Base-by-base conservation (phyloP, 2,113 vertebrate genomes). In the Tragelaphus strepsiceros region DNA sequence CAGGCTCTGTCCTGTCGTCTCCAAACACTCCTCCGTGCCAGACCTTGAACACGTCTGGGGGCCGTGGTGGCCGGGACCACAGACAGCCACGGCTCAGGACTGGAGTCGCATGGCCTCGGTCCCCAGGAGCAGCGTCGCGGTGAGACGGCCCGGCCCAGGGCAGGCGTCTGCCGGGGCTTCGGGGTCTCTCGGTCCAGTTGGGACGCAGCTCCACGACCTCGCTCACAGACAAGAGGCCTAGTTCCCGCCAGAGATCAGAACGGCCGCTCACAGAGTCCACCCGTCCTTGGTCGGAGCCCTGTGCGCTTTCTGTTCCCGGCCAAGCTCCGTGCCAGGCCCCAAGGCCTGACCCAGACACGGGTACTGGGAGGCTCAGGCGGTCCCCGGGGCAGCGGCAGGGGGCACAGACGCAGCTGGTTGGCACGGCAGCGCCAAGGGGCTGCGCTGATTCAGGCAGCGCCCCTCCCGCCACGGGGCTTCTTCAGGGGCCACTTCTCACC, bases 381-480 rank as follows among this genome's bases (percentile, higher is more conserved):
- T 58, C 62, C 39, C 54, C 22, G 1, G 11, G 28, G 49, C 1
- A 1, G 30, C 22, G 5, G n/a, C 0, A 6, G n/a, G 30, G 26
- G 32, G 13, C 54, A 6, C n/a, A 0, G 1, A 35, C 26, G n/a
- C 59, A n/a, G 53, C n/a, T 19, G 46, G 51, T 0, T 12, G 54
- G 1, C 4, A 0, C 3, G 24, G 56, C 28, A 30, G 74, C 15
- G 14, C 80, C 2, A 0, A 39, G 35, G 61, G n/a, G 14, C 26
- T 5, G 2, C 0, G 7, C 2, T 3, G 39, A 14, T 17, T 28
- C 56, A 0, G 19, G 53, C 9, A 4, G 64, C 3, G 2, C 6
- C 39, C 39, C 11, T 32, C 24, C 80, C 6, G 8, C 46, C 17
- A 1, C 35, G 24, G n/a, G 86, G 6, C 54, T 24, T 32, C 84